Evolutionary conservation across 2,113 vertebrate species (phyloP), one percentile per base, ranked within the genome.

Genomic region (Todiramphus chloris): DNA sequence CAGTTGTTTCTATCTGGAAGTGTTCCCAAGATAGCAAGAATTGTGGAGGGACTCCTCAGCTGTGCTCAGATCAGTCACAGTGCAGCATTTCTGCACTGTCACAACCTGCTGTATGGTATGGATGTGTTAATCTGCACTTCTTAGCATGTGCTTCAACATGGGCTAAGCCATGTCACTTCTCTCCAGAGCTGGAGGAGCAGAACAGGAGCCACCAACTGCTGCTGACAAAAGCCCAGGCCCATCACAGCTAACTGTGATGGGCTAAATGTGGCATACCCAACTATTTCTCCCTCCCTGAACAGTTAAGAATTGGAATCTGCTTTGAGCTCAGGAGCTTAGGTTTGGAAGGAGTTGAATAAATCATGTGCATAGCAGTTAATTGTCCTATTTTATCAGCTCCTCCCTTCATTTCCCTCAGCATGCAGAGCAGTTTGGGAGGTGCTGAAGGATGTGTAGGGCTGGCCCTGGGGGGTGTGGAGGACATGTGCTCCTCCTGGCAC

Each of bases 51-150:
- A 64, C 16, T 55, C 48, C 69, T 88, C 58, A 82, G 37, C 60
- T 59, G 37, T 53, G 35, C 60, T 83, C 3, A 1, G 11, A 60
- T 75, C 56, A 56, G 25, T 31, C 31, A 8, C 10, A 53, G 11
- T 0, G 1, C 27, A 72, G 58, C 30, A 62, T 67, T 77, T 81
- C 83, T 78, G 56, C 17, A 15, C 20, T 51, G 3, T 76, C 7
- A 5, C 21, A 46, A 41, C 63, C 16, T 37, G 30, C n/a, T 89
- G 55, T 0, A 0, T 1, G 1, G 9, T 31, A 28, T 39, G 24
- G 50, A 75, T 31, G 18, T 13, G 15, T 13, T 58, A 31, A 59
- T 48, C 66, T 5, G 2, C 10, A 12, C n/a, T 88, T 93, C 51
- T 80, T 21, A 68, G 59, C 30, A 23, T 20, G 6, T 53, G 19